A percentile compares a stretch with the other conserved stretches of the same genome.
These are phyloP conservation scores for zebrafish (Danio rerio) DNA, from an alignment of 2,113 vertebrate genomes.

Conservation along the genomic window DNA sequence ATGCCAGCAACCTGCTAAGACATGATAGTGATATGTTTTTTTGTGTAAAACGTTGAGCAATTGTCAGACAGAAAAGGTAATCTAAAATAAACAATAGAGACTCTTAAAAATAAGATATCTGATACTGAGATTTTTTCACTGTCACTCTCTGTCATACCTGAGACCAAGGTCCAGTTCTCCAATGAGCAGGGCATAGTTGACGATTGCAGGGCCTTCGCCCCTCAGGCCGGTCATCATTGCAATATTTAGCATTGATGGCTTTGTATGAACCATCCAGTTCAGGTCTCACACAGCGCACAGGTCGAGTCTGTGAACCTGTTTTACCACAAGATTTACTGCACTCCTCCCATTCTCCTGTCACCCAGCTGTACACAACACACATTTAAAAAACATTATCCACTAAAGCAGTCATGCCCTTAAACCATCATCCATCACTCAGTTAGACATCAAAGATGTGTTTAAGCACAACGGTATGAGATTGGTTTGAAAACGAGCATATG, in stretches of 20 bases:
- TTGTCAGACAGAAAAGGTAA: not conserved
- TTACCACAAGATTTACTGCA: conserved; percentile 92
- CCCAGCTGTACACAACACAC: conserved; percentile 82
- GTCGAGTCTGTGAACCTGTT: conserved; percentile 83
- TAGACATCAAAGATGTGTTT: not conserved
- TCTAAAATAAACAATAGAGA: not conserved
- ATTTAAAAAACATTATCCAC: not conserved
- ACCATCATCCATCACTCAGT: not conserved
- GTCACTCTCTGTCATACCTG: conserved; percentile 65
- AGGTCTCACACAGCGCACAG: conserved; percentile 85
- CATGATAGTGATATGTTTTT: no score
- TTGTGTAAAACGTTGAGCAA: no score
- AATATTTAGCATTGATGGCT: conserved; percentile 88
- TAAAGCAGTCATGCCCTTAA: not conserved
- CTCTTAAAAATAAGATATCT: not conserved
- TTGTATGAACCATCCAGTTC: conserved; percentile 81
- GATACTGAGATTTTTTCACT: not conserved
- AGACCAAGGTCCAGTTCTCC: conserved; percentile 90
- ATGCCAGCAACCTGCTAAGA: no score
- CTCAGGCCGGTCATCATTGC: conserved; percentile 83
- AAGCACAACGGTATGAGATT: not conserved
- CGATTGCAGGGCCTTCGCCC: conserved; percentile 86
- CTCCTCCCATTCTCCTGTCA: conserved; percentile 87
- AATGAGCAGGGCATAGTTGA: conserved; percentile 84
- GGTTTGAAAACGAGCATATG: not conserved